Evolutionary conservation across 1,140 invertebrate species (phyloP).

Genomic region (Drosophila subpulchrella): DNA sequence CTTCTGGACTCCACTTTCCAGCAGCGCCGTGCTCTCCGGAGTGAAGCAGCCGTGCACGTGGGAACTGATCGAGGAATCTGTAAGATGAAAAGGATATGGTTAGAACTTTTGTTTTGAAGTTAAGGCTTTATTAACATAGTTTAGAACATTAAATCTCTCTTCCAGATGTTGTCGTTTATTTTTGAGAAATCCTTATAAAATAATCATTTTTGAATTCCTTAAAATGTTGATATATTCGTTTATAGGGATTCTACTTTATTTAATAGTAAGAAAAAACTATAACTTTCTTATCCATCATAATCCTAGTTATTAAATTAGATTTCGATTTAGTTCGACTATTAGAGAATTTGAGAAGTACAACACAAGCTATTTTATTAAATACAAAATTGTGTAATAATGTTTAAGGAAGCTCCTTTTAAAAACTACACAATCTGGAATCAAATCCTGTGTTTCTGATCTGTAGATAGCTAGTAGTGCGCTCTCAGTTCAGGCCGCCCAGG

Average conservation of each 20-base stretch:
- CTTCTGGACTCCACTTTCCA: constrained; percentile 85
- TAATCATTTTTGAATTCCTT: no score
- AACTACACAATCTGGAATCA: constrained; percentile 5
- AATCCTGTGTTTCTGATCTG: constrained; percentile 1
- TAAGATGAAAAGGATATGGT: constrained; percentile 78
- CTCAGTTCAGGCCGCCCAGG: constrained; percentile 38
- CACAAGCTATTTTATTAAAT: neutral
- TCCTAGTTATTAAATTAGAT: no score
- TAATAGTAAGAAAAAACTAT: no score
- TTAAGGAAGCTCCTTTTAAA: neutral
- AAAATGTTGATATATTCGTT: no score
- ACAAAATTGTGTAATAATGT: neutral
- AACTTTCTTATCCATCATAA: no score
- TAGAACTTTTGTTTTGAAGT: neutral
- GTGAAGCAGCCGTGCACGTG: constrained; percentile 94
- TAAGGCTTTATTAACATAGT: neutral
- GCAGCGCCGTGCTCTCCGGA: constrained; percentile 87
- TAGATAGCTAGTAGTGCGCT: constrained; percentile 6
- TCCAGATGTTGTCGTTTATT: no score
- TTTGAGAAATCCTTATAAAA: no score
- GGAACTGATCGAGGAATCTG: constrained; percentile 95
- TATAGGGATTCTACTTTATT: no score
- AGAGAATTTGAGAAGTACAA: no score
- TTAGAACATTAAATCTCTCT: no score
- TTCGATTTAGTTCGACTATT: no score